phyloP scores from a whole-genome alignment of 2,888 invertebrate genomes.

The Noctua janthina region DNA sequence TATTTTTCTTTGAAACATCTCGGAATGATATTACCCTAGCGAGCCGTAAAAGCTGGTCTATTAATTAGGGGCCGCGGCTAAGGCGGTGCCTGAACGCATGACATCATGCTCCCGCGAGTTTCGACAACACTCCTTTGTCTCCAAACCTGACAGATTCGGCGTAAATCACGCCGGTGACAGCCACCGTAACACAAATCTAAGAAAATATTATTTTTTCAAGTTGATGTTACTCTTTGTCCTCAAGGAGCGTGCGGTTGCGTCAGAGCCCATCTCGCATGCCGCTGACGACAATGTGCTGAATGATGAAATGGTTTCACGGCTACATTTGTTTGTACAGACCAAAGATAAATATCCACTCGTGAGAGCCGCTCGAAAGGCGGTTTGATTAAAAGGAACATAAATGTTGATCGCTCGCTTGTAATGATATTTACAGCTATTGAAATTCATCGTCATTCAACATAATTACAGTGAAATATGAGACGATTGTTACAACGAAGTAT shows the following conservation, averaged over 20 bases:
- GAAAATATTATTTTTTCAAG: constrained; percentile 83
- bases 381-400: constrained; percentile 75
- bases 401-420: constrained; percentile 70
- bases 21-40: constrained; percentile 72
- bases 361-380: constrained; percentile 75
- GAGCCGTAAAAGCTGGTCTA: constrained; percentile 82
- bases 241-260: constrained; percentile 72
- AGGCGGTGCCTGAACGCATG: constrained; percentile 73
- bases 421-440: constrained; percentile 74
- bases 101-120: constrained; percentile 85
- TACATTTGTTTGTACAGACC: constrained; percentile 85
- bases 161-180: constrained; percentile 87
- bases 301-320: constrained; percentile 85
- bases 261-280: constrained; percentile 71
- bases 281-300: constrained; percentile 80
- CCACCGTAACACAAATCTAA: constrained; percentile 80
- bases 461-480: constrained; percentile 68
- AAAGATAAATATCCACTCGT: constrained; percentile 81
- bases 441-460: constrained; percentile 68
- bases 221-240: constrained; percentile 75
- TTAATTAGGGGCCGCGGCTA: constrained; percentile 81
- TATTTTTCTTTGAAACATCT: constrained; percentile 84
- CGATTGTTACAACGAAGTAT: constrained; percentile 60
- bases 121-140: constrained; percentile 87
- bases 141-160: constrained; percentile 82